Evolutionary conservation across 1,140 invertebrate species (phyloP), one percentile per base, ranked within the genome.

Genomic region (Belonocnema kinseyi): DNA sequence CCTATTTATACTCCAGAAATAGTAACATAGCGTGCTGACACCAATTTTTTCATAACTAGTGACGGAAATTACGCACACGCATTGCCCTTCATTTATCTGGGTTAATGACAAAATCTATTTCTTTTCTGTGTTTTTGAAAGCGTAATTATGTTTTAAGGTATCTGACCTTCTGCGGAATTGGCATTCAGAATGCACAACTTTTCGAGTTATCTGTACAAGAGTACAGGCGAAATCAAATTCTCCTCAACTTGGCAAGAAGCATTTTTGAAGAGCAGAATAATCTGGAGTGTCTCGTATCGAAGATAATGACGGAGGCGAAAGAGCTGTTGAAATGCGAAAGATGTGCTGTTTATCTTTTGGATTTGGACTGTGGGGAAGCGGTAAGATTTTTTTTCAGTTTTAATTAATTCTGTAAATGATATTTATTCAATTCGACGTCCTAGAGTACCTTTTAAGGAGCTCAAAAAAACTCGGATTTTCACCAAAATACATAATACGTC

Each of bases 151-250:
- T 94, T 21, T 90, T 91, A 78, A 93, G 97, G 21, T 99, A 99
- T 90, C 92, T 99, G 17, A 98, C 97, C 7, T 99, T 99, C 91
- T 99, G 98, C 90, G 98, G 98, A 6, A 99, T 99, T 81, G 98
- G 98, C 10, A 97, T 99, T 83, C 97, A 98, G 91, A 99, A 99
- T 92, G 98, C 98, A 58, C 97, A 99, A 90, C 93, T 99, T 3
- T 99, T 99, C 90, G 97, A 99, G 91, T 95, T 97, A 77, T 99
- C 97, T 26, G 95, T 98, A 13, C 93, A 97, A 78, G 98, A 99
- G 88, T 98, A 98, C 88, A 94, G 96, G 83, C 93, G 97, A 84
- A 99, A 99, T 93, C 97, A 99, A 93, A 91, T 91, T 53, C 82
- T 91, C n/a, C 79, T 91, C 40, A 92, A 91, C 82, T 81, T 92